Percentiles rank a stretch among this genome's conserved stretches.
Evolutionary conservation across 2,797 vertebrate species (phyloP).

Genomic region (Petrocephalus sullivani): DNA sequence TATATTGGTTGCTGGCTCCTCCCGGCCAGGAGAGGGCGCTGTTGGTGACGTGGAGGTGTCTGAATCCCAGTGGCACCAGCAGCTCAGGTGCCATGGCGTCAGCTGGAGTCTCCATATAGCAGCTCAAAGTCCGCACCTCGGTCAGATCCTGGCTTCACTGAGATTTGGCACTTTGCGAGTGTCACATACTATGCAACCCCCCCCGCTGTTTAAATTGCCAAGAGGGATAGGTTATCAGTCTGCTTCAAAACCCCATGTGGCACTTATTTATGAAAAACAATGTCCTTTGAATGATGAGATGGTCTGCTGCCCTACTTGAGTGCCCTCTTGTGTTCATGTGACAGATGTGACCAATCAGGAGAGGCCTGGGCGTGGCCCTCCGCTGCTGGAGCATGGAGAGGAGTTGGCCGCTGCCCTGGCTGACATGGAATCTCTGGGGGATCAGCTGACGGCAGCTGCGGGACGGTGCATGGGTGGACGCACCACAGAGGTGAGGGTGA

Average conservation of each 20-base stretch:
- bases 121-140: background rate
- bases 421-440: slow-evolving; percentile 56
- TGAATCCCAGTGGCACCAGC: background rate
- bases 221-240: background rate
- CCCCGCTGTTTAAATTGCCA: background rate
- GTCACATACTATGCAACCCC: background rate
- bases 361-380: slow-evolving; percentile 40
- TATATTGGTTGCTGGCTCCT: too few relatives aligned
- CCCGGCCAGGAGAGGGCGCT: too few relatives aligned
- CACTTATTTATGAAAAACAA: background rate
- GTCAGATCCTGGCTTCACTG: background rate
- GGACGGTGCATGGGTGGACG: slow-evolving; percentile 51
- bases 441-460: slow-evolving; percentile 63
- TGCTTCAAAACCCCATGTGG: background rate
- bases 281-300: background rate
- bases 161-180: background rate
- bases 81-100: background rate
- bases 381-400: slow-evolving; percentile 53
- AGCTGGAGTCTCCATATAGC: background rate
- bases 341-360: background rate
- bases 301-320: background rate
- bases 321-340: background rate
- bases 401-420: slow-evolving; percentile 58
- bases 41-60: too few relatives aligned
- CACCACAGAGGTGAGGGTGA: slow-evolving; percentile 59